These are phyloP conservation scores for Oasisia sp. DNA, from an alignment of 2,888 invertebrate species.

Conservation along the genomic window DNA sequence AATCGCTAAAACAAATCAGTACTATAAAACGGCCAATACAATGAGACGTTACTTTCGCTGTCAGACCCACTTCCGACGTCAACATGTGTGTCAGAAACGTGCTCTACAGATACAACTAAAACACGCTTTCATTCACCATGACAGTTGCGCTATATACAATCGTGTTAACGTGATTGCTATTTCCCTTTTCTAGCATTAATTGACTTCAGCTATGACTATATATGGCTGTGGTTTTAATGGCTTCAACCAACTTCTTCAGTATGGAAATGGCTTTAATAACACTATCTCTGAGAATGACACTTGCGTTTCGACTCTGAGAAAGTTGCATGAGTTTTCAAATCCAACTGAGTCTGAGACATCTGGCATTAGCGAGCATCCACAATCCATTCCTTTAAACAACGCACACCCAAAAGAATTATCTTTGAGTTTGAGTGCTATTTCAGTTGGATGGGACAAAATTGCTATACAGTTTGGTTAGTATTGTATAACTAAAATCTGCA, in stretches of 20 bases:
- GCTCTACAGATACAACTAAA: background rate
- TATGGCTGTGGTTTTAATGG: constrained; percentile 4
- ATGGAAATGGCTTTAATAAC: background rate
- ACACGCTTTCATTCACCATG: background rate
- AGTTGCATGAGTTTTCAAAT: background rate
- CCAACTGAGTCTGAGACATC: background rate
- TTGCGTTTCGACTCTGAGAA: background rate
- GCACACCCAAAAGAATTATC: background rate
- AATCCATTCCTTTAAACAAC: background rate
- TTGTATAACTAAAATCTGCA: background rate
- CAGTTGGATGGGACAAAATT: constrained; percentile 3
- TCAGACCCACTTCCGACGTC: background rate
- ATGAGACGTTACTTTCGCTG: background rate
- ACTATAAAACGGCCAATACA: background rate
- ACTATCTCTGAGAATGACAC: background rate
- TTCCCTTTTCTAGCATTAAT: no score
- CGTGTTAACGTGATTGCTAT: background rate
- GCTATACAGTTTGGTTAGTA: background rate
- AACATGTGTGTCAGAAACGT: background rate
- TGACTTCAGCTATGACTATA: background rate
- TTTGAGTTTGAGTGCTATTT: background rate
- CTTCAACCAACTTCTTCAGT: background rate
- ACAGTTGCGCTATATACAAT: background rate
- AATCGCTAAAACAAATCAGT: background rate
- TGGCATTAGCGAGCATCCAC: background rate